Conservation (phyloP, 2,797 vertebrate genomes). For the Epinephelus coioides region DNA sequence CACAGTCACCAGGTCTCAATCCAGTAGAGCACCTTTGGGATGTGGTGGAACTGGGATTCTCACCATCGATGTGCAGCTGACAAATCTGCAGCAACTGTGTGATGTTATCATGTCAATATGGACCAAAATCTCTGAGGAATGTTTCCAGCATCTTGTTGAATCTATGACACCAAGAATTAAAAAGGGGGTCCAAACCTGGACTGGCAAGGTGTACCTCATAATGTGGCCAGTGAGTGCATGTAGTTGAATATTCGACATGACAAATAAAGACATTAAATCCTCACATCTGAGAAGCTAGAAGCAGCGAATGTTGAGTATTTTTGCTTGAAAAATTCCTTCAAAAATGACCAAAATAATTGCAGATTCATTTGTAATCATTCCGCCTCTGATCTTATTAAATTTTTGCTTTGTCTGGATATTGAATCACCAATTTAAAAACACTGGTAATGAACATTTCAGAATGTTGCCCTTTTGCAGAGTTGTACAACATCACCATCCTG, state of each 20-base stretch:
- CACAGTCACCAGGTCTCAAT: conserved; percentile 41
- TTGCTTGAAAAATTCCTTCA: background rate
- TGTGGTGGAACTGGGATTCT: conserved; percentile 45
- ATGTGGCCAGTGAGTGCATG: too few relatives aligned
- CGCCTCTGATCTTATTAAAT: background rate
- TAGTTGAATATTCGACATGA: background rate
- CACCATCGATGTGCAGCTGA: conserved; percentile 63
- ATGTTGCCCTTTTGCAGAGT: background rate
- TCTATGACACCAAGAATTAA: too few relatives aligned
- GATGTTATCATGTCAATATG: too few relatives aligned
- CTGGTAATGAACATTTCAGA: background rate
- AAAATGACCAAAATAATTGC: background rate
- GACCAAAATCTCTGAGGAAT: too few relatives aligned
- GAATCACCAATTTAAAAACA: background rate
- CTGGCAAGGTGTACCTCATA: too few relatives aligned
- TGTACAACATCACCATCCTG: too few relatives aligned
- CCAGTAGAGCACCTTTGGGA: conserved; percentile 27
- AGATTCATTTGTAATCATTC: background rate
- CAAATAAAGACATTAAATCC: background rate
- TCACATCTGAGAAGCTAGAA: background rate
- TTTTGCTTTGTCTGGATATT: background rate
- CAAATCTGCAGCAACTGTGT: conserved; percentile 49
- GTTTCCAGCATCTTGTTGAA: too few relatives aligned
- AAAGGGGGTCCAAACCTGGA: too few relatives aligned
- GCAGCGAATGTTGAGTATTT: background rate